A percentile compares a stretch with the other conserved stretches of the same genome.
Conservation (phyloP, 2,797 vertebrate species). For the Microhierax caerulescens region DNA sequence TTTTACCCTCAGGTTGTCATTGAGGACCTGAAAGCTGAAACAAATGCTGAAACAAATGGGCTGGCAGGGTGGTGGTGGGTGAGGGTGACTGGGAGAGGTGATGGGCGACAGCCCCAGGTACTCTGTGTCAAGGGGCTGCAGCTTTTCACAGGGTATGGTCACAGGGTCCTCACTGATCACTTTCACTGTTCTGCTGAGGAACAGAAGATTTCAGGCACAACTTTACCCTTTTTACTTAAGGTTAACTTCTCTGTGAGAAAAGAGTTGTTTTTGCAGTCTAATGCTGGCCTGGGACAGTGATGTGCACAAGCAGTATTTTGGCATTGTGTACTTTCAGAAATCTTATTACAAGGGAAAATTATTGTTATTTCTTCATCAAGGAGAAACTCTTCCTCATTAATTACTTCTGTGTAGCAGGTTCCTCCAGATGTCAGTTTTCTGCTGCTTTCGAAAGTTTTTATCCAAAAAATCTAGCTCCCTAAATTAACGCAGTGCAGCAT, state of each 20-base stretch:
- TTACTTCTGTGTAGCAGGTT: background rate
- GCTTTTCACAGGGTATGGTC: fast-evolving
- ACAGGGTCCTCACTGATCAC: background rate
- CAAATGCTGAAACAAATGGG: background rate
- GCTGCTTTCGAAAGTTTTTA: background rate
- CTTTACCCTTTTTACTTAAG: background rate
- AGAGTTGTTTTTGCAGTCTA: background rate
- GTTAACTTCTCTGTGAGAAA: background rate
- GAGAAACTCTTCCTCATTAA: background rate
- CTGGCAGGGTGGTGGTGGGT: background rate
- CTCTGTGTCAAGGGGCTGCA: background rate
- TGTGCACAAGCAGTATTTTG: background rate
- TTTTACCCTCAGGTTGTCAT: background rate
- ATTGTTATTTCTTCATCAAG: background rate
- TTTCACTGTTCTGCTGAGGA: background rate
- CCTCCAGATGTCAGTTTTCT: background rate
- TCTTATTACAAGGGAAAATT: background rate
- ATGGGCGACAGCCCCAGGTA: background rate
- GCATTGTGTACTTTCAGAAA: background rate
- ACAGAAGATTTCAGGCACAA: background rate
- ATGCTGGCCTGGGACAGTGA: background rate
- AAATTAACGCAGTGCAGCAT: background rate
- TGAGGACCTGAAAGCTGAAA: background rate
- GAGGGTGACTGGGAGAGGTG: background rate
- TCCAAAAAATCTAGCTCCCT: background rate